A percentile compares a stretch with the other conserved stretches of the same genome.
phyloP scores from a whole-genome alignment of 1,140 invertebrate genomes.

The Macrobrachium nipponense region DNA sequence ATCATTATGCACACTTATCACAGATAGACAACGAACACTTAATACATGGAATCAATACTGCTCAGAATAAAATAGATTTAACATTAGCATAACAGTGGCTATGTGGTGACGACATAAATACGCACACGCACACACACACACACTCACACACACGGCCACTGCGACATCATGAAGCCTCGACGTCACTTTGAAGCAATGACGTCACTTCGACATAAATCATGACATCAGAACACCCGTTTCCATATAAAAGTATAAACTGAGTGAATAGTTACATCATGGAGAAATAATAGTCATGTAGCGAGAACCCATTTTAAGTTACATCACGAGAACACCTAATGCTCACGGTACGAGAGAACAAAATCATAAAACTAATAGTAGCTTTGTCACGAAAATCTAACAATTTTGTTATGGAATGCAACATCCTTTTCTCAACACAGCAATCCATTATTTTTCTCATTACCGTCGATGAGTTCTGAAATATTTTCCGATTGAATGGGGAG shows the following conservation, averaged over 20 bases:
- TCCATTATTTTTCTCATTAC: too few relatives aligned
- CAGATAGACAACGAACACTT: conserved; percentile 23
- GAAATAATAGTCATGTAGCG: neutral
- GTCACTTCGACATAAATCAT: conserved; percentile 26
- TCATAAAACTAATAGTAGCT: too few relatives aligned
- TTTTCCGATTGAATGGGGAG: too few relatives aligned
- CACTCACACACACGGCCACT: conserved; percentile 7
- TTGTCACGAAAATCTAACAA: too few relatives aligned
- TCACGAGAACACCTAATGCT: too few relatives aligned
- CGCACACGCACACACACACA: conserved; percentile 32
- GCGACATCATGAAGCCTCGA: neutral
- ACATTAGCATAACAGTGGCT: conserved; percentile 7
- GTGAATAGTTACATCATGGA: conserved; percentile 23
- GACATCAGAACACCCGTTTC: conserved; percentile 44
- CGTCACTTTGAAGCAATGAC: conserved; percentile 14
- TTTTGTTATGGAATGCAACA: too few relatives aligned
- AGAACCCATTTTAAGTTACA: too few relatives aligned
- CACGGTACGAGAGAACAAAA: too few relatives aligned
- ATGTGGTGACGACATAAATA: conserved; percentile 3
- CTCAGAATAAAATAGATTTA: conserved; percentile 10
- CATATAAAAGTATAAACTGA: conserved; percentile 61
- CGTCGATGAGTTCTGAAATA: too few relatives aligned
- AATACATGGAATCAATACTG: conserved; percentile 14
- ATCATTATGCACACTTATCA: conserved; percentile 21
- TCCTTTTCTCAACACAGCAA: too few relatives aligned